Evolutionary conservation across 2,113 vertebrate genomes (phyloP).

Genomic region (Pheucticus melanocephalus): DNA sequence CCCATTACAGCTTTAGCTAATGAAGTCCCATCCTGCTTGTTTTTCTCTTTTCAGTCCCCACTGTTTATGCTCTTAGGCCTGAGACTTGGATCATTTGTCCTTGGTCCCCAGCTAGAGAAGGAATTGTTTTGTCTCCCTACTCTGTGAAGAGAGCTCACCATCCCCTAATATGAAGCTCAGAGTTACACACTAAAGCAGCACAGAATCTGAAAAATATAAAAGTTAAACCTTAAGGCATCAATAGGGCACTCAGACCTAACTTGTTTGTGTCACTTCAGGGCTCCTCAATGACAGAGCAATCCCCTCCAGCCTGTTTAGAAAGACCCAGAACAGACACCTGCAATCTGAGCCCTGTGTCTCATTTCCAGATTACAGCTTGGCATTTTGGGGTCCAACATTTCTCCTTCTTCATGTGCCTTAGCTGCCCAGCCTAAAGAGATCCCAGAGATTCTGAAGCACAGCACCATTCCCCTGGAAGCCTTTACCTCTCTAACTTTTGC

Average conservation of each 20-base stretch:
- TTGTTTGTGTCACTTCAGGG: neutral
- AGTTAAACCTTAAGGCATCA: neutral
- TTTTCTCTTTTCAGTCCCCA: neutral
- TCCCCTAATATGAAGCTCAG: neutral
- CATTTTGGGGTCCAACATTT: neutral
- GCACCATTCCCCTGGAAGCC: neutral
- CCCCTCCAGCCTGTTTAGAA: neutral
- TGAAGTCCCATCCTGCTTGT: neutral
- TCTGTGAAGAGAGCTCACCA: neutral
- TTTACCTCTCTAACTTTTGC: neutral
- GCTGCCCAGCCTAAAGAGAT: neutral
- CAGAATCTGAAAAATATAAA: neutral
- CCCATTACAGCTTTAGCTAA: rapidly evolving
- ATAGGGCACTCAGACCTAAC: neutral
- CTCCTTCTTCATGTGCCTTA: rapidly evolving
- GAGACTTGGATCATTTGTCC: neutral
- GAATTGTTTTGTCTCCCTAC: neutral
- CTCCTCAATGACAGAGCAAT: neutral
- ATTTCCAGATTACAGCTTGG: neutral
- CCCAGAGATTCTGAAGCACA: neutral
- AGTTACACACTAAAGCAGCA: neutral
- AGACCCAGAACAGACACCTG: neutral
- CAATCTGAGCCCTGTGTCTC: neutral
- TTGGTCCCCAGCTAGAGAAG: neutral
- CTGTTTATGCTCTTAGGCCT: neutral